phyloP scores from a whole-genome alignment of 2,888 invertebrate genomes.

The Orthosia incerta region DNA sequence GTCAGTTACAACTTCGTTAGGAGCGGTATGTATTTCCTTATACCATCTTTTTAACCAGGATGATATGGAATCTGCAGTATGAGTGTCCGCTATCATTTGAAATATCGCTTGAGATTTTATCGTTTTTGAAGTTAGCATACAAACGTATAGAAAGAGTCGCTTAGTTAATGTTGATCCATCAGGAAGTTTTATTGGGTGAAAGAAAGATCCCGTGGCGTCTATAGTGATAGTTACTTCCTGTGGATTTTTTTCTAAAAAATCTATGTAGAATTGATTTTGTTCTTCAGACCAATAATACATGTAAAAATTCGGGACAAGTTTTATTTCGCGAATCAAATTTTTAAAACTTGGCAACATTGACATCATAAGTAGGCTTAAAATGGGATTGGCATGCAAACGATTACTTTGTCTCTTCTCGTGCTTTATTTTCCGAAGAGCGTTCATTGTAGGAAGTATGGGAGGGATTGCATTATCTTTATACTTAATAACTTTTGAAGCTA shows the following conservation, averaged over 20 bases:
- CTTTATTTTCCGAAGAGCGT: slow-evolving; percentile 27
- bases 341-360: slow-evolving; percentile 28
- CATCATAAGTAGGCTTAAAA: slow-evolving; percentile 33
- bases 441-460: slow-evolving; percentile 29
- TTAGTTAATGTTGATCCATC: slow-evolving; percentile 38
- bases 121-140: slow-evolving; percentile 30
- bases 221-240: slow-evolving; percentile 36
- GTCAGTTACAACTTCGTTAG: slow-evolving; percentile 41
- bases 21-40: slow-evolving; percentile 33
- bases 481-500: slow-evolving; percentile 32
- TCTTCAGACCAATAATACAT: slow-evolving; percentile 33
- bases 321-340: slow-evolving; percentile 32
- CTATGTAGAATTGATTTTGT: slow-evolving; percentile 33
- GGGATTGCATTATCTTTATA: slow-evolving; percentile 16
- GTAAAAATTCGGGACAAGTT: slow-evolving; percentile 22
- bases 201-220: slow-evolving; percentile 40
- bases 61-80: slow-evolving; percentile 42
- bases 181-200: slow-evolving; percentile 36
- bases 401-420: slow-evolving; percentile 34
- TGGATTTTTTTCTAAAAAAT: slow-evolving; percentile 29
- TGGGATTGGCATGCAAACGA: slow-evolving; percentile 25
- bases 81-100: slow-evolving; percentile 36
- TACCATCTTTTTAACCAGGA: slow-evolving; percentile 43
- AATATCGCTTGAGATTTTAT: slow-evolving; percentile 37
- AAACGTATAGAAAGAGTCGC: slow-evolving; percentile 33